Evolutionary conservation across 2,797 vertebrate species (phyloP).

Genomic region (Scolopax bukidnonensis): DNA sequence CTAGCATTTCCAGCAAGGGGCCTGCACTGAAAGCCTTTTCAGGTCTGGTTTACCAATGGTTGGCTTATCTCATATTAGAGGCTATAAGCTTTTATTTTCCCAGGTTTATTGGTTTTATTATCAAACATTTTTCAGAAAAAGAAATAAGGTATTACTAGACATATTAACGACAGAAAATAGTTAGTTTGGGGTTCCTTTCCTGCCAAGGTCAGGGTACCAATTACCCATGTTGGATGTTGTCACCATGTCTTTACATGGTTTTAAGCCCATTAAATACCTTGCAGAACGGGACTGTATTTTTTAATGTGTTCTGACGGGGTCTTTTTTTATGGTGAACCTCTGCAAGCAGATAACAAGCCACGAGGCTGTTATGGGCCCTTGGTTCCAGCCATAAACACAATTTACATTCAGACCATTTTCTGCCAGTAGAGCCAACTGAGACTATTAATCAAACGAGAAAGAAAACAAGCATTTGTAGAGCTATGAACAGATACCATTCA

Average conservation of each 20-base stretch:
- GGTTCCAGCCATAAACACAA: slow-evolving; percentile 51
- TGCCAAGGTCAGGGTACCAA: background rate
- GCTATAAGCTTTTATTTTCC: slow-evolving; percentile 4
- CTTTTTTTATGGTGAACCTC: background rate
- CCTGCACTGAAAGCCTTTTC: background rate
- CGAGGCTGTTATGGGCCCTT: background rate
- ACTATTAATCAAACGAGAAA: slow-evolving; percentile 60
- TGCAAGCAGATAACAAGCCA: slow-evolving; percentile 31
- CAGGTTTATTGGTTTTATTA: background rate
- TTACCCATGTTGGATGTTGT: background rate
- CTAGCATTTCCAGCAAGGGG: background rate
- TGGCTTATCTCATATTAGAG: background rate
- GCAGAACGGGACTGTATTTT: background rate
- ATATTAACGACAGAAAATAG: background rate
- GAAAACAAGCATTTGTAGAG: slow-evolving; percentile 54
- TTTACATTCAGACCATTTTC: slow-evolving; percentile 56
- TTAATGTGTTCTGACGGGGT: slow-evolving; percentile 4
- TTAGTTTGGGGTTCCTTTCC: background rate
- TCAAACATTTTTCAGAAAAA: background rate
- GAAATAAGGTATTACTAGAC: background rate
- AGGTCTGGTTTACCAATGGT: background rate
- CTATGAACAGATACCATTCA: slow-evolving; percentile 42
- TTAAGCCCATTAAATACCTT: background rate
- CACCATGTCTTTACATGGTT: background rate
- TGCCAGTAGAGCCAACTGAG: slow-evolving; percentile 35